A percentile compares a stretch with the other conserved stretches of the same genome.
phyloP scores from a whole-genome alignment of 2,888 invertebrate species.

The Perizoma flavofasciatum region DNA sequence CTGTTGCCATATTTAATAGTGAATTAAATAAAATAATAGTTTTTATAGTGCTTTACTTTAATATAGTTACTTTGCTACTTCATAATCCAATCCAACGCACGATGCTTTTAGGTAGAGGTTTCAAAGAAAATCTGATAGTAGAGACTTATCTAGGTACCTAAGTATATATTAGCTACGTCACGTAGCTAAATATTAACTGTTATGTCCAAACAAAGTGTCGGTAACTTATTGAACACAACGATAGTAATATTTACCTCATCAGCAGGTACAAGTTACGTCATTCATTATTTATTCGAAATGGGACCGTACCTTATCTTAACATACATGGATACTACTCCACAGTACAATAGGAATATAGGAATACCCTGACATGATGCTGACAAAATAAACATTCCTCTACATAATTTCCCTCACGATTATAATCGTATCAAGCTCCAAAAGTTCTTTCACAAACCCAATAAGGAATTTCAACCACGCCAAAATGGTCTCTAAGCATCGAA shows the following conservation, averaged over 20 bases:
- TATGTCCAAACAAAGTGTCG: too few relatives aligned
- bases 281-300: slow-evolving; percentile 40
- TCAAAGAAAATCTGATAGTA: too few relatives aligned
- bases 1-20: too few relatives aligned
- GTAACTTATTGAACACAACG: too few relatives aligned
- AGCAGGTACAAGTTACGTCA: slow-evolving; percentile 22
- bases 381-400: slow-evolving; percentile 57
- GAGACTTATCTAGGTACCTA: too few relatives aligned
- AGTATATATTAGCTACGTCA: too few relatives aligned
- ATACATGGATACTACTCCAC: slow-evolving; percentile 3
- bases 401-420: slow-evolving; percentile 62
- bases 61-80: too few relatives aligned
- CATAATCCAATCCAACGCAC: too few relatives aligned
- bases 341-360: slow-evolving; percentile 34
- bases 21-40: not conserved
- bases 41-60: too few relatives aligned
- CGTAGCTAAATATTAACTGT: too few relatives aligned
- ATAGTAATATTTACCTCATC: too few relatives aligned
- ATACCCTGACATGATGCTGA: slow-evolving; percentile 38
- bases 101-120: too few relatives aligned
- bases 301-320: slow-evolving; percentile 25
- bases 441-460: slow-evolving; percentile 54
- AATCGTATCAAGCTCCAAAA: slow-evolving; percentile 53
- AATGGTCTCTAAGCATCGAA: slow-evolving; percentile 79
- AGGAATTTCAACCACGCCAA: slow-evolving; percentile 79